Conservation (phyloP, 2,797 vertebrate genomes). For the Sphenodon punctatus region DNA sequence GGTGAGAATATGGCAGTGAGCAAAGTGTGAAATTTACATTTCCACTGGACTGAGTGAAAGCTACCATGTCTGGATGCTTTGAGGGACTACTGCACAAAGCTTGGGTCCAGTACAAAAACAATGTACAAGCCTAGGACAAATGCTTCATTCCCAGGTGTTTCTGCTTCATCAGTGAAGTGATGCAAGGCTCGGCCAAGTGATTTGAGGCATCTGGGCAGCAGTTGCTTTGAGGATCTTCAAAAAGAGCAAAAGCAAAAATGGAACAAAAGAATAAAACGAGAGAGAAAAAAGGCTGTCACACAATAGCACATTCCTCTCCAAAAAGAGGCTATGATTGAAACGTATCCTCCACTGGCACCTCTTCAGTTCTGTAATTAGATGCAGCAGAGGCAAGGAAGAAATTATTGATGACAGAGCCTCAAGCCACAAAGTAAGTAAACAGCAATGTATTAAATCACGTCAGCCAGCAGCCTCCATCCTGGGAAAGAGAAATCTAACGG, state of each 20-base stretch:
- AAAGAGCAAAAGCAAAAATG: background rate
- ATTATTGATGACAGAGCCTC: background rate
- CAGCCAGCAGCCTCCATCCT: background rate
- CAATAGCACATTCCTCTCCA: background rate
- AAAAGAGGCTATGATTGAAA: background rate
- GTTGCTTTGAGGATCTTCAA: background rate
- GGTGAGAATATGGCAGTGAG: background rate
- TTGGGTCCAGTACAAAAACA: conserved; percentile 16
- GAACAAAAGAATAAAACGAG: too few species aligned
- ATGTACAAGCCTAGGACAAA: background rate
- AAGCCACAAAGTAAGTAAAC: background rate
- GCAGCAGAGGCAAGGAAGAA: background rate
- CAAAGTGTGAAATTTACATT: conserved; percentile 10
- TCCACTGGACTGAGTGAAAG: background rate
- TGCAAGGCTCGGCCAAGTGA: too few species aligned
- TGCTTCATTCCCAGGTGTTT: background rate
- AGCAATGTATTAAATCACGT: background rate
- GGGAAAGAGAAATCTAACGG: background rate
- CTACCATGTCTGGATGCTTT: conserved; percentile 22
- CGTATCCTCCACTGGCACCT: background rate
- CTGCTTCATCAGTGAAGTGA: background rate
- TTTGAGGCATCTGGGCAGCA: too few species aligned
- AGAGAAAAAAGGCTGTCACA: too few species aligned
- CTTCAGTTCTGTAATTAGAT: background rate
- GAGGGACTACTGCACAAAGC: background rate